A percentile compares a stretch with the other conserved stretches of the same genome.
phyloP scores from a whole-genome alignment of 2,888 invertebrate genomes.

The Drosophila phalerata region DNA sequence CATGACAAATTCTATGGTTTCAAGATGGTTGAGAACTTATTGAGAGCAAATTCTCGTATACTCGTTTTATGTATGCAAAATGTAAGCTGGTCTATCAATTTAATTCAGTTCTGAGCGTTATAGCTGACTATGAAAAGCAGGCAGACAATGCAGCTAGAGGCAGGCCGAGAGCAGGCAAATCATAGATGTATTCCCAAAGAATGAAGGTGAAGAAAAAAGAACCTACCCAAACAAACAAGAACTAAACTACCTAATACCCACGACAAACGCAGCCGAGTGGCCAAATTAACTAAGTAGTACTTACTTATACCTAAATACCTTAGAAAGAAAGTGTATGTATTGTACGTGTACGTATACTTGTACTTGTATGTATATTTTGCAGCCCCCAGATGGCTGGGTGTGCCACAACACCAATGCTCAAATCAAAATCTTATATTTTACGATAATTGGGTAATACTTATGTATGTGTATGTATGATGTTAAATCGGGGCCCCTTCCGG shows the following conservation, averaged over 20 bases:
- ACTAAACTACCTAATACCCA: constrained; percentile 63
- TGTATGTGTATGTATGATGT: constrained; percentile 41
- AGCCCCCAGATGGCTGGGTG: constrained; percentile 69
- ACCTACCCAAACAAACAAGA: constrained; percentile 67
- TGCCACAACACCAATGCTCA: constrained; percentile 72
- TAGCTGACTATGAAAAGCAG: constrained; percentile 33
- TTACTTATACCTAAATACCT: constrained; percentile 56
- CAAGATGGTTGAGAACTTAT: constrained; percentile 68
- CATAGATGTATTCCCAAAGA: constrained; percentile 71
- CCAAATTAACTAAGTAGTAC: constrained; percentile 76
- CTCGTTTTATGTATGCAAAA: constrained; percentile 22
- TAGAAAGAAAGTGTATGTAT: constrained; percentile 52
- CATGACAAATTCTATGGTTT: constrained; percentile 76
- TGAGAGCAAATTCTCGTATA: constrained; percentile 46
- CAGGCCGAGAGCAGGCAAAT: constrained; percentile 45
- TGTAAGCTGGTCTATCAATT: constrained; percentile 52
- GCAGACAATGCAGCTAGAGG: constrained; percentile 12
- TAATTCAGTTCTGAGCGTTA: constrained; percentile 61
- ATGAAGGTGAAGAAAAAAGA: constrained; percentile 22
- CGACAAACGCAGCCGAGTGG: constrained; percentile 75
- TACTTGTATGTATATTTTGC: constrained; percentile 72
- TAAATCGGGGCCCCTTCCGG: constrained; percentile 50
- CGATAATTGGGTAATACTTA: constrained; percentile 53
- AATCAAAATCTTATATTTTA: constrained; percentile 74
- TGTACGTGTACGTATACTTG: constrained; percentile 2